Evolutionary conservation across 23 tunicate genomes (phyloP).

Genomic region (Oikopleura dioica): DNA sequence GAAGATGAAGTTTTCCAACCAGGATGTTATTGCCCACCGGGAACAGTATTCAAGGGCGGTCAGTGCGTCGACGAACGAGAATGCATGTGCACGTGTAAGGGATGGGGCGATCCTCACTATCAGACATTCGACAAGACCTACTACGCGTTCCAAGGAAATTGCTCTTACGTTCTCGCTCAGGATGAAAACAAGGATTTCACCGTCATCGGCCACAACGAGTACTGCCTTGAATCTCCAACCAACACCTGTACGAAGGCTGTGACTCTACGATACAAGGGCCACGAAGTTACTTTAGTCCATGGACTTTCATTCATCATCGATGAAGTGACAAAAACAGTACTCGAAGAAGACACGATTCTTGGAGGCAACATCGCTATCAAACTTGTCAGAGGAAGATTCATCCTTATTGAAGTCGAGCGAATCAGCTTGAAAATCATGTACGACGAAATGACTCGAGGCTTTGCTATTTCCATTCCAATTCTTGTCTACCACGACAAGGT

Average conservation of each 20-base stretch:
- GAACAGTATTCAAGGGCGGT: not conserved
- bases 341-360: constrained; percentile 7
- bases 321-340: not conserved
- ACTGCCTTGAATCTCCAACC: constrained; percentile 15
- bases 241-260: constrained; percentile 19
- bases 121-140: constrained; percentile 15
- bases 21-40: not conserved
- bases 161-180: constrained; percentile 16
- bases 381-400: not conserved
- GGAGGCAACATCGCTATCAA: not conserved
- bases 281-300: constrained; percentile 6
- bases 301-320: not conserved
- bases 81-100: constrained; percentile 15
- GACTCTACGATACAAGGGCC: not conserved
- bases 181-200: constrained; percentile 11
- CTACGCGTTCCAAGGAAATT: constrained; percentile 21
- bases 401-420: not conserved
- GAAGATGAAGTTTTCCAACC: not conserved
- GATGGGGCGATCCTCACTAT: constrained; percentile 26
- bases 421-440: constrained; percentile 10
- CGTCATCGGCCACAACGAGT: constrained; percentile 16
- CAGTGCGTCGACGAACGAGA: not conserved
- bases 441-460: constrained; percentile 18
- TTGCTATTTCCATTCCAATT: constrained; percentile 17
- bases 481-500: constrained; percentile 11